phyloP scores from a whole-genome alignment of 1,140 invertebrate genomes.

The Hesperophylax magnus region DNA sequence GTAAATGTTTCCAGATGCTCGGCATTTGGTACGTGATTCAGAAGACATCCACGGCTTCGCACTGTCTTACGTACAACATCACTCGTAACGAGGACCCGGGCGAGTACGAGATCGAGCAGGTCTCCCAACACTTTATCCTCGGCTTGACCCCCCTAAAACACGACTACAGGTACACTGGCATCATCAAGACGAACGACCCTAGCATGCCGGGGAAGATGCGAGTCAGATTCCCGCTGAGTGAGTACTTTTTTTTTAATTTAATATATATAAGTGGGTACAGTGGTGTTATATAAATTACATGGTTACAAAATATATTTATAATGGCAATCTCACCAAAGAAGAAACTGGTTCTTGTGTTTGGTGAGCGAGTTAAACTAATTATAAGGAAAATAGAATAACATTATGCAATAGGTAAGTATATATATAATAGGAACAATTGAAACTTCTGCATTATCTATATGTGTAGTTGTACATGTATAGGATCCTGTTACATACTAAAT shows the following conservation, averaged over 20 bases:
- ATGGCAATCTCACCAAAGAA: too few relatives aligned
- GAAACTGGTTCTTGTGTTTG: too few relatives aligned
- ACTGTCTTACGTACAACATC: conserved; percentile 86
- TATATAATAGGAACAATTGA: too few relatives aligned
- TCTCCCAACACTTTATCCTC: conserved; percentile 80
- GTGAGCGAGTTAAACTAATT: too few relatives aligned
- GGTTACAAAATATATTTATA: too few relatives aligned
- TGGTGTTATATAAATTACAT: too few relatives aligned
- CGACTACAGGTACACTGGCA: conserved; percentile 81
- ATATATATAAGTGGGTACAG: too few relatives aligned
- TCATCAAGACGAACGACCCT: conserved; percentile 76
- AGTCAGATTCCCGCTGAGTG: conserved; percentile 86
- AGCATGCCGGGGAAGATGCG: conserved; percentile 80
- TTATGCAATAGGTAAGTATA: too few relatives aligned
- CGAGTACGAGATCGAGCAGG: conserved; percentile 79
- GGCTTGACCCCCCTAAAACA: conserved; percentile 80
- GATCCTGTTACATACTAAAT: too few relatives aligned
- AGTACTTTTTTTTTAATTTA: conserved; percentile 63
- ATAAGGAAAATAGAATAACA: too few relatives aligned
- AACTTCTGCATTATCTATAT: too few relatives aligned
- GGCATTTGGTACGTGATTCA: conserved; percentile 88
- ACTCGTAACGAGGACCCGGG: conserved; percentile 78
- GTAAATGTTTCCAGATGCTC: conserved; percentile 73
- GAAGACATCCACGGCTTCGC: conserved; percentile 85
- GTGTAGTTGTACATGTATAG: too few relatives aligned